These are phyloP conservation scores for Agriopis leucophaearia DNA, from an alignment of 2,888 invertebrate species.

Conservation along the genomic window DNA sequence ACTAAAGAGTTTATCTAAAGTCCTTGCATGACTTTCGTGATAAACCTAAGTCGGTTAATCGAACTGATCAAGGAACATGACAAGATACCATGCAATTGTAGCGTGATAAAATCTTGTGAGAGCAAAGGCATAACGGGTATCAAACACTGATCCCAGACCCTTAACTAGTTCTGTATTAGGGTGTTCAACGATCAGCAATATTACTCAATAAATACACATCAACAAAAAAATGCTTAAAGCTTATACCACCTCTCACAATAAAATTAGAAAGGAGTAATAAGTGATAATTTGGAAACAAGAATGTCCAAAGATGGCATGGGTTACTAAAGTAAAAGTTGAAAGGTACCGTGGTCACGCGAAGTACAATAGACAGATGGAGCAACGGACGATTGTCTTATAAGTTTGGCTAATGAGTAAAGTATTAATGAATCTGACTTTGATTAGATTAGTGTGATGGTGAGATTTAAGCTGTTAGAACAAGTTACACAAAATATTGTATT, in stretches of 20 bases:
- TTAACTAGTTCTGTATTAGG: constrained; percentile 3
- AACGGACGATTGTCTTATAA: constrained; percentile 51
- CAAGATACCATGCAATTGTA: not conserved
- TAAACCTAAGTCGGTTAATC: constrained; percentile 24
- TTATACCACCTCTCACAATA: no score
- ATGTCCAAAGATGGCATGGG: not conserved
- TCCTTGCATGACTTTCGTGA: constrained; percentile 12
- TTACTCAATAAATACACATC: not conserved
- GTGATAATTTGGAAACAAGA: no score
- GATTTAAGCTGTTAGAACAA: not conserved
- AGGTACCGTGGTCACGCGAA: constrained; percentile 54
- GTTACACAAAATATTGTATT: not conserved
- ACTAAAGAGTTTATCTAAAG: constrained; percentile 28
- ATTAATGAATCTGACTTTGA: constrained; percentile 10
- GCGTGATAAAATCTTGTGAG: not conserved
- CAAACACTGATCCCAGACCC: not conserved
- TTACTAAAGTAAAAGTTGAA: constrained; percentile 40
- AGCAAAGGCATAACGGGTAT: not conserved
- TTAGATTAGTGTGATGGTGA: not conserved
- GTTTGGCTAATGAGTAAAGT: constrained; percentile 10
- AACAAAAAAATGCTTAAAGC: not conserved
- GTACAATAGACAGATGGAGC: constrained; percentile 50
- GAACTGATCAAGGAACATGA: constrained; percentile 10
- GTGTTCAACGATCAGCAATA: not conserved
- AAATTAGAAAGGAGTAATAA: no score